Evolutionary conservation across 92 coral and sea anemone species (phyloP).

Genomic region (Porites cylindrica): DNA sequence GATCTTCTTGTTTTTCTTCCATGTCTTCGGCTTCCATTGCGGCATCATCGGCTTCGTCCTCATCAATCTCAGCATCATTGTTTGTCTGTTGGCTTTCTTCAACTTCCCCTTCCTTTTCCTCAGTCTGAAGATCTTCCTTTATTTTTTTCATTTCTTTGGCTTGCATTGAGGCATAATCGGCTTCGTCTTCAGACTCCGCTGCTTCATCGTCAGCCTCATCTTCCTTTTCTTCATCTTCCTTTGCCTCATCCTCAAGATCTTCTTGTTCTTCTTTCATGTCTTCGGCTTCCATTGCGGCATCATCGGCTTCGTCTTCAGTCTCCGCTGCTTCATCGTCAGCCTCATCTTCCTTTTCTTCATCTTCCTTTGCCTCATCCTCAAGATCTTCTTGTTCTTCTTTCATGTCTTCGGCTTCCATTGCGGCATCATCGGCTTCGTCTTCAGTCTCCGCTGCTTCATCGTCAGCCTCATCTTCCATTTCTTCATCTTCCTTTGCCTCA

Average conservation of each 20-base stretch:
- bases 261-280: neutral
- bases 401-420: neutral
- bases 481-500: neutral
- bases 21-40: neutral
- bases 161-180: neutral
- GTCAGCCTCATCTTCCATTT: neutral
- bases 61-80: neutral
- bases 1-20: neutral
- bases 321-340: neutral
- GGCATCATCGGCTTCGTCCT: neutral
- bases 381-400: neutral
- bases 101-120: too few species aligned
- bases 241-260: too few species aligned
- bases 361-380: neutral
- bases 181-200: neutral
- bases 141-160: neutral
- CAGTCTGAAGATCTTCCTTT: too few species aligned
- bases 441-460: neutral
- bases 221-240: neutral
- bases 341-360: neutral
- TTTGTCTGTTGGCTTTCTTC: neutral
- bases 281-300: neutral
- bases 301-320: neutral
- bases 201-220: neutral
- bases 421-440: neutral